Evolutionary conservation across 1,140 invertebrate species (phyloP).

Genomic region (Lucilia sericata): DNA sequence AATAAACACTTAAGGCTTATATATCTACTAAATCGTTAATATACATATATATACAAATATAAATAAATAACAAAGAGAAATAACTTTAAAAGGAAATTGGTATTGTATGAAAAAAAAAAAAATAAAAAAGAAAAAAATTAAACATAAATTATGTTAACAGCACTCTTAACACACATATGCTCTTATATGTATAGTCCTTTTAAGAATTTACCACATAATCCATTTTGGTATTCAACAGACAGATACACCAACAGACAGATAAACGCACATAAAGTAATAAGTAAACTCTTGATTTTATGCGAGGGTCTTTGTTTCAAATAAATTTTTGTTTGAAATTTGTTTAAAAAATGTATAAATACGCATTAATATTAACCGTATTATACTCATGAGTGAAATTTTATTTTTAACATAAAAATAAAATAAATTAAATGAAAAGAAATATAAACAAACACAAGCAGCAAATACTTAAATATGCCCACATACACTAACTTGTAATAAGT

Average conservation of each 20-base stretch:
- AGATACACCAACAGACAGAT: not conserved
- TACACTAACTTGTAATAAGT: too few relatives aligned
- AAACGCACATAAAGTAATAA: not conserved
- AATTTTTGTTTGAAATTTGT: conserved; percentile 30
- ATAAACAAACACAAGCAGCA: too few relatives aligned
- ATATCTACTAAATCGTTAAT: not conserved
- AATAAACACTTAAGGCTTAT: not conserved
- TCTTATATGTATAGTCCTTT: not conserved
- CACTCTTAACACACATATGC: not conserved
- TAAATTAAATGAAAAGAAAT: conserved; percentile 16
- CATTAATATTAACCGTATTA: conserved; percentile 26
- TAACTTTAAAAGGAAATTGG: too few relatives aligned
- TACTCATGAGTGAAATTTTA: not conserved
- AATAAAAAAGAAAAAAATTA: not conserved
- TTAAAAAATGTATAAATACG: not conserved
- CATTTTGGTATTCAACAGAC: conserved; percentile 32
- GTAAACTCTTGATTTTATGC: not conserved
- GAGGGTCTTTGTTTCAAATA: conserved; percentile 2
- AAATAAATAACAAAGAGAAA: not conserved
- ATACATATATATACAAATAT: not conserved
- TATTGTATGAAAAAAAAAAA: not conserved
- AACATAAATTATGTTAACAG: conserved; percentile 33
- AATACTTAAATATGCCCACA: too few relatives aligned
- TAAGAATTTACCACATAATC: conserved; percentile 23
- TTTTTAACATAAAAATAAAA: conserved; percentile 30